Conservation (phyloP, 2,797 vertebrate genomes). For the Naso thynnoides region DNA sequence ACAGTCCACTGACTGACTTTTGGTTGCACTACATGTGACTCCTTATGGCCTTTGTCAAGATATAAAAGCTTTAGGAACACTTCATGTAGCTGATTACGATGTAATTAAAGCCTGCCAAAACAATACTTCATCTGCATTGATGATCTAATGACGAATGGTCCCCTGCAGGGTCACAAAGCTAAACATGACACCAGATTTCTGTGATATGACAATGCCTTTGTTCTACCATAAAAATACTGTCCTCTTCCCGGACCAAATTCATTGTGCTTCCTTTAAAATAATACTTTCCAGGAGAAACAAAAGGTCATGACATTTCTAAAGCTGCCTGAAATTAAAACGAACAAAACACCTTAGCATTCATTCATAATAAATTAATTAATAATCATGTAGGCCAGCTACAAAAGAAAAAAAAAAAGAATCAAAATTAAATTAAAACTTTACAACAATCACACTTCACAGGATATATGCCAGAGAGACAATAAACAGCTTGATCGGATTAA, state of each 20-base stretch:
- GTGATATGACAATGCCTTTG: constrained; percentile 60
- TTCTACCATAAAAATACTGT: constrained; percentile 69
- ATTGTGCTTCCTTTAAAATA: constrained; percentile 80
- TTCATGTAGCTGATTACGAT: constrained; percentile 34
- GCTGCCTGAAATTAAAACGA: constrained; percentile 84
- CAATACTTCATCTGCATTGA: constrained; percentile 35
- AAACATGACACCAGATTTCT: constrained; percentile 12
- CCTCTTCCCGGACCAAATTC: constrained; percentile 53
- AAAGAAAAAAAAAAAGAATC: constrained; percentile 82
- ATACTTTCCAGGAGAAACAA: constrained; percentile 80
- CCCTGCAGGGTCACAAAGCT: constrained; percentile 43
- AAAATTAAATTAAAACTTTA: constrained; percentile 85
- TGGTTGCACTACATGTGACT: constrained; percentile 40
- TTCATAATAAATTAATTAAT: constrained; percentile 94
- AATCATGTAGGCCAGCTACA: constrained; percentile 99
- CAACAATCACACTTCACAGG: constrained; percentile 84
- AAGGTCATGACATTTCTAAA: constrained; percentile 73
- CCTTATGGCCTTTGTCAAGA: constrained; percentile 23
- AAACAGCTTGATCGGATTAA: constrained; percentile 84
- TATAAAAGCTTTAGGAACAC: constrained; percentile 33
- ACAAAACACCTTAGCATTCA: constrained; percentile 85
- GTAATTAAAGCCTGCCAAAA: constrained; percentile 42
- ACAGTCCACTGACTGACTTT: constrained; percentile 45
- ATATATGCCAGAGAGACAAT: constrained; percentile 82
- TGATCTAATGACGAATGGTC: constrained; percentile 52